Evolutionary conservation across 2,888 invertebrate species (phyloP).

Genomic region (Drosophila gaucha): DNA sequence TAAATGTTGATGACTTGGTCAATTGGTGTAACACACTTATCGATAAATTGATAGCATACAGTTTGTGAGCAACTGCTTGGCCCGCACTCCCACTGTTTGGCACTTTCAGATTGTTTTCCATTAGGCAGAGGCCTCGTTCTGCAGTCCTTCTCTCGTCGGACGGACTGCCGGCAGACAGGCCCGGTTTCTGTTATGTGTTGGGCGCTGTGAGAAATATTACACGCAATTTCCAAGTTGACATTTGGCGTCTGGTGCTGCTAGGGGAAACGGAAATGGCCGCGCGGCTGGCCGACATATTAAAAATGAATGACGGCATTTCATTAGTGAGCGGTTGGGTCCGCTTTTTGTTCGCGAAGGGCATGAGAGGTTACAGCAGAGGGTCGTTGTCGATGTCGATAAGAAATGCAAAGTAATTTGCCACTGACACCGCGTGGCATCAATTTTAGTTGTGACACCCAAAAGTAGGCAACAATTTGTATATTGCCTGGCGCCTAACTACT

Average conservation of each 20-base stretch:
- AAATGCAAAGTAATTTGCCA: constrained; percentile 55
- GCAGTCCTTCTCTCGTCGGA: constrained; percentile 11
- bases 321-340: constrained; percentile 17
- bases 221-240: constrained; percentile 61
- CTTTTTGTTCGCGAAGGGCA: too few relatives aligned
- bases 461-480: constrained; percentile 30
- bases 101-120: constrained; percentile 65
- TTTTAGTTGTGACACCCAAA: constrained; percentile 26
- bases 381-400: constrained; percentile 36
- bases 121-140: constrained; percentile 30
- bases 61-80: constrained; percentile 4
- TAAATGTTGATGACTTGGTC: neutral
- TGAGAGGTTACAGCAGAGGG: too few relatives aligned
- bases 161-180: constrained; percentile 13
- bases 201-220: constrained; percentile 59
- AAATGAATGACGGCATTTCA: constrained; percentile 64
- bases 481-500: constrained; percentile 3
- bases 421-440: constrained; percentile 12
- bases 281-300: constrained; percentile 56
- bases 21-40: neutral
- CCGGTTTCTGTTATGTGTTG: constrained; percentile 2
- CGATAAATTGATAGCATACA: constrained; percentile 2
- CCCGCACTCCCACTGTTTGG: constrained; percentile 12
- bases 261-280: constrained; percentile 51
- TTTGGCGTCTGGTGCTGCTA: constrained; percentile 26